Evolutionary conservation across 2,797 vertebrate species (phyloP).

Genomic region (Ptychadena robeensis): DNA sequence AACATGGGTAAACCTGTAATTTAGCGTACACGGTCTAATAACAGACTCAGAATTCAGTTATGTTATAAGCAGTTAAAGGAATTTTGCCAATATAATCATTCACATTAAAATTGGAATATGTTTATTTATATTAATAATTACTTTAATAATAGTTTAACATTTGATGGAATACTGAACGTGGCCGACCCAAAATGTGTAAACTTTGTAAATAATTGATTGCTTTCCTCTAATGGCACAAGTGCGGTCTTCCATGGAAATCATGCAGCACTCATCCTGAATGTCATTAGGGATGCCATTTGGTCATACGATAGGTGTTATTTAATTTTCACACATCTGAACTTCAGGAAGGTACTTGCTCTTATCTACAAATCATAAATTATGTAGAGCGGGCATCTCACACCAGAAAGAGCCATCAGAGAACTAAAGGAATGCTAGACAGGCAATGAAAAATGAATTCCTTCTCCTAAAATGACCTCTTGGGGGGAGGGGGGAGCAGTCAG

Average conservation of each 20-base stretch:
- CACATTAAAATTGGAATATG: background rate
- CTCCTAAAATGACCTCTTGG: background rate
- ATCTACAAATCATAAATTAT: background rate
- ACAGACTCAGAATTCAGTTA: too few relatives aligned
- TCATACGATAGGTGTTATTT: background rate
- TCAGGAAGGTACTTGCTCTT: background rate
- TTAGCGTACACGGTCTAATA: background rate
- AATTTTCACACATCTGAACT: conserved; percentile 1
- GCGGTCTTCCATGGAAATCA: background rate
- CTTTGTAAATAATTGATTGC: background rate
- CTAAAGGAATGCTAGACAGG: background rate
- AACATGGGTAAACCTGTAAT: too few relatives aligned
- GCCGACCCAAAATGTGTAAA: background rate
- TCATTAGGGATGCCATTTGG: background rate
- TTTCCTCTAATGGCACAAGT: background rate
- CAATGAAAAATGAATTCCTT: background rate
- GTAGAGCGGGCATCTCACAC: background rate
- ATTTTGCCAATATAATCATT: too few relatives aligned
- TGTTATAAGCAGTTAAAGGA: too few relatives aligned
- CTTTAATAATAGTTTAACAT: background rate
- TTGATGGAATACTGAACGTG: background rate
- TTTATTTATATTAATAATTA: background rate
- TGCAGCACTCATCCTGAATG: background rate
- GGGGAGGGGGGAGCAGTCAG: background rate
- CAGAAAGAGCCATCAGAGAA: background rate